phyloP scores from a whole-genome alignment of 2,888 invertebrate species.

The Mesochorus sp. region DNA sequence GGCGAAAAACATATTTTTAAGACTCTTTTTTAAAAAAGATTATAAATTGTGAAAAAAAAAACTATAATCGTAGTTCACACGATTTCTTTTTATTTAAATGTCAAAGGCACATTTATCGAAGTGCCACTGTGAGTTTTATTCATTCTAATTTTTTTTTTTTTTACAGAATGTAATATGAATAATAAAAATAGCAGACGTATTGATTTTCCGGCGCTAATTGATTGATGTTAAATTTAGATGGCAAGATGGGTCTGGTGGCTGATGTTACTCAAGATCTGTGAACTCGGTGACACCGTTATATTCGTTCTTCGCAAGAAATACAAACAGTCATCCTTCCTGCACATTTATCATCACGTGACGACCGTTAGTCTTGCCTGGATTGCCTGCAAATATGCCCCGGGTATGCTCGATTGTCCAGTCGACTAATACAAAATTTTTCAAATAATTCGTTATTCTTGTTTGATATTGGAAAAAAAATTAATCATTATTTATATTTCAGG shows the following conservation, averaged over 20 bases:
- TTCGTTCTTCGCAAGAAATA: conserved; percentile 89
- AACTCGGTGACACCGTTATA: conserved; percentile 88
- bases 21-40: no score
- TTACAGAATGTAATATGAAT: no score
- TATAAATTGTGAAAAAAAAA: no score
- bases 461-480: neutral
- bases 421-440: conserved; percentile 20
- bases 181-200: no score
- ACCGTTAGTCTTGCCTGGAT: conserved; percentile 86
- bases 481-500: conserved; percentile 82
- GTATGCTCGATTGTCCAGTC: conserved; percentile 84
- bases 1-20: neutral
- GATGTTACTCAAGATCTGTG: conserved; percentile 86
- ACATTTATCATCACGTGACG: conserved; percentile 88
- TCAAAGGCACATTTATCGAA: no score
- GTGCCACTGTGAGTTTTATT: no score
- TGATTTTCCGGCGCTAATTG: conserved; percentile 1
- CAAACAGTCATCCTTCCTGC: conserved; percentile 88
- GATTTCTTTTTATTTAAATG: no score
- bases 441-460: neutral
- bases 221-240: conserved; percentile 71
- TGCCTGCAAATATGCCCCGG: conserved; percentile 86
- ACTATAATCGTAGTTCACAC: no score
- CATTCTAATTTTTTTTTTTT: no score
- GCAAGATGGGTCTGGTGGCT: conserved; percentile 85